Conservation (phyloP, 64 coral and sea anemone species). For the Stichodactyla helianthus region DNA sequence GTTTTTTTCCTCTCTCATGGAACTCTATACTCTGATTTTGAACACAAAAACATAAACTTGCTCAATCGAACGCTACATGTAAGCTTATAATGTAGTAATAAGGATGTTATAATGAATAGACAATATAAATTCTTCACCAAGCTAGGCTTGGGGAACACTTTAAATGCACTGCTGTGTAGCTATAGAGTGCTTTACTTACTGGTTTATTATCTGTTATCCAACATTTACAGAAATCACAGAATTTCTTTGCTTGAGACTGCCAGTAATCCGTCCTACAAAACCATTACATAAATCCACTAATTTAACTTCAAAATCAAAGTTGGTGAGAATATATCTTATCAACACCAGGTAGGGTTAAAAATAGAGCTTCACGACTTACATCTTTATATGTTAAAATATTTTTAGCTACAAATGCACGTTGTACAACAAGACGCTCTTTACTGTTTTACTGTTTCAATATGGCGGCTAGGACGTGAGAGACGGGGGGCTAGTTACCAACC, state of each 20-base stretch:
- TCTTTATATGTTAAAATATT: neutral
- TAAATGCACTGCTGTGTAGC: neutral
- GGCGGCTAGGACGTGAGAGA: neutral
- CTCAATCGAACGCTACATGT: no score
- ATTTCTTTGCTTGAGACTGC: slow-evolving; percentile 93
- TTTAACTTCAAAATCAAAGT: neutral
- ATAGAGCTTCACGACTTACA: neutral
- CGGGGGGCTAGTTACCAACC: neutral
- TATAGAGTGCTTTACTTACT: slow-evolving; percentile 40
- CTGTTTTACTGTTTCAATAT: neutral
- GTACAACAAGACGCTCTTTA: neutral
- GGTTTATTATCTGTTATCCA: slow-evolving; percentile 99
- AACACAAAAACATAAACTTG: neutral
- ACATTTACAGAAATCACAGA: slow-evolving; percentile 99
- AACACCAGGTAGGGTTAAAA: neutral
- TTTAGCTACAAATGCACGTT: neutral
- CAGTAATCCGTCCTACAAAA: slow-evolving; percentile 85
- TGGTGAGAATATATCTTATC: neutral
- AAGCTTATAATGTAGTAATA: no score
- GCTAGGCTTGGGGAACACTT: neutral
- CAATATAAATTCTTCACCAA: neutral
- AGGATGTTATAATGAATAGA: no score
- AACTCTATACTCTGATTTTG: slow-evolving; percentile 74
- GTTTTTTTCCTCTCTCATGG: slow-evolving; percentile 88
- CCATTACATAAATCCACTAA: neutral